Conservation (phyloP, 2,888 invertebrate species). For the Teleiodes luculella region DNA sequence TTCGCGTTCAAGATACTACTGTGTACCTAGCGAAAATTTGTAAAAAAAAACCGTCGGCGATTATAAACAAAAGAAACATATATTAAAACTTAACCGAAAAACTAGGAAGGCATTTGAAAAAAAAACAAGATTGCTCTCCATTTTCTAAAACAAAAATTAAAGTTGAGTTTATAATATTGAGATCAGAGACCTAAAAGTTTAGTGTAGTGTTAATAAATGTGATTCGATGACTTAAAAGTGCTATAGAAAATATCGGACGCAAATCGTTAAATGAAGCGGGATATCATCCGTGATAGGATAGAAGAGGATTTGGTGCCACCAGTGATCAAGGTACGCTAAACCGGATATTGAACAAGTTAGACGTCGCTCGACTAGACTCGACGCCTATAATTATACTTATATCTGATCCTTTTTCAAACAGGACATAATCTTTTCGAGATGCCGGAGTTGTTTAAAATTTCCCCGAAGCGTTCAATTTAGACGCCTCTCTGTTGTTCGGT, state of each 20-base stretch:
- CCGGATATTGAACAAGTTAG: conserved; percentile 66
- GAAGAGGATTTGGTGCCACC: conserved; percentile 62
- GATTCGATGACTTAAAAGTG: conserved; percentile 51
- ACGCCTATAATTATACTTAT: conserved; percentile 46
- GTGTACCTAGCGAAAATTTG: conserved; percentile 37
- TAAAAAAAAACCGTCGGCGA: conserved; percentile 33
- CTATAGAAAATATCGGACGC: conserved; percentile 35
- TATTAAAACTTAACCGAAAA: conserved; percentile 26
- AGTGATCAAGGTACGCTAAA: conserved; percentile 71
- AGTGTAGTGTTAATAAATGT: conserved; percentile 56
- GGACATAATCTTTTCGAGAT: conserved; percentile 29
- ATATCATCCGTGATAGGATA: conserved; percentile 39
- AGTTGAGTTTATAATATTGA: conserved; percentile 21
- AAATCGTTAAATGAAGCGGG: conserved; percentile 50
- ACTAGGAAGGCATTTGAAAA: conserved; percentile 7
- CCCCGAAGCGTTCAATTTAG: conserved; percentile 34
- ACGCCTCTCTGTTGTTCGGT: conserved; percentile 38
- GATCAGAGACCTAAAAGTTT: conserved; percentile 42
- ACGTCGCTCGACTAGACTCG: conserved; percentile 61
- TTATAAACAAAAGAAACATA: conserved; percentile 34
- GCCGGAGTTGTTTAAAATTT: conserved; percentile 26
- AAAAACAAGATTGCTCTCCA: conserved; percentile 13
- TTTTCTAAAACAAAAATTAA: not conserved
- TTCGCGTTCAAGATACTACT: conserved; percentile 46
- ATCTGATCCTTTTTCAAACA: conserved; percentile 38